These are phyloP conservation scores for Dryoscopus gambensis DNA, from an alignment of 2,113 vertebrate species.

Conservation along the genomic window DNA sequence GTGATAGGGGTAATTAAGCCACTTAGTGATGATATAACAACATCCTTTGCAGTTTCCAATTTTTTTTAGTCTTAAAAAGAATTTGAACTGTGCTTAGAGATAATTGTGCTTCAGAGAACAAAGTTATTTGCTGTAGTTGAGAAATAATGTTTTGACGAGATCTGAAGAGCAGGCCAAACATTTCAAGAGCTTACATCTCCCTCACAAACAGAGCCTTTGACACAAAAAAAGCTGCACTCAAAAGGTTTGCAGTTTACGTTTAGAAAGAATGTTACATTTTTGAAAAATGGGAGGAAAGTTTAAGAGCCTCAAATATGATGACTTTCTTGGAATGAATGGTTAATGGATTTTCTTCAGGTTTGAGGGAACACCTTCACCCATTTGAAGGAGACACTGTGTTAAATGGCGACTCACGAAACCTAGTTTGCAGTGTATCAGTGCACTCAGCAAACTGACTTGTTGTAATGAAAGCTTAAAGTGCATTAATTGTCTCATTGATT, in stretches of 20 bases:
- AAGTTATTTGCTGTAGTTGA: neutral
- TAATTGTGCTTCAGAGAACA: neutral
- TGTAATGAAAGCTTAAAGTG: neutral
- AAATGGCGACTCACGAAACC: neutral
- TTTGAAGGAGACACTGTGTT: neutral
- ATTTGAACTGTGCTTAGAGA: neutral
- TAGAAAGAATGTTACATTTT: neutral
- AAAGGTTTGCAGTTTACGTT: neutral
- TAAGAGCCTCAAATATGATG: neutral
- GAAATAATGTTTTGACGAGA: neutral
- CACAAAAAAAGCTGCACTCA: neutral
- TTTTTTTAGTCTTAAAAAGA: neutral
- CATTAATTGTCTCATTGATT: neutral
- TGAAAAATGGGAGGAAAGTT: rapidly evolving
- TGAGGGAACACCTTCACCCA: neutral
- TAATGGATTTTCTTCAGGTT: neutral
- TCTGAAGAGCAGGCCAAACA: neutral
- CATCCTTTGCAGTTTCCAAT: neutral
- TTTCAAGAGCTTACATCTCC: neutral
- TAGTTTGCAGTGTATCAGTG: neutral
- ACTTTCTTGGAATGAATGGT: neutral
- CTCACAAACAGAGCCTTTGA: neutral
- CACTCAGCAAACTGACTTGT: neutral
- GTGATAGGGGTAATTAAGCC: neutral
- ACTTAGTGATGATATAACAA: neutral